Evolutionary conservation across 2,888 invertebrate species (phyloP), one percentile per base, ranked within the genome.

Genomic region (Folsomia manolachei): DNA sequence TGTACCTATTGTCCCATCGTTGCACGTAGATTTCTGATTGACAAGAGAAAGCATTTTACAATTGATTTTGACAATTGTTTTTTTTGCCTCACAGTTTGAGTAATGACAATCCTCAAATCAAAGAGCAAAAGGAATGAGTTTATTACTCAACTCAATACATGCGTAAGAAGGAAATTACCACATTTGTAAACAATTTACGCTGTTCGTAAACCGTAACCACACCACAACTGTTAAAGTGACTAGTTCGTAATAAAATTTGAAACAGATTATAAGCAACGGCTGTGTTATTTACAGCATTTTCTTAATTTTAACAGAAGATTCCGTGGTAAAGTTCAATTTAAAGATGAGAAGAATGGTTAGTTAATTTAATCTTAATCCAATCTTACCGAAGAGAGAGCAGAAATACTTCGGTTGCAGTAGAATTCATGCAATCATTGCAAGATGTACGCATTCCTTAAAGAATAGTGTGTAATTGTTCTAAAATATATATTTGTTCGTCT

Each of bases 301-400:
- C n/a, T n/a, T n/a, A n/a, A n/a, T n/a, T n/a, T n/a, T n/a, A n/a
- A n/a, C n/a, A n/a, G n/a, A n/a, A n/a, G n/a, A n/a, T n/a, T n/a
- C n/a, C n/a, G n/a, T n/a, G n/a, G n/a, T n/a, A n/a, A n/a, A n/a
- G n/a, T n/a, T n/a, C n/a, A n/a, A n/a, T n/a, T n/a, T n/a, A n/a
- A n/a, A n/a, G n/a, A n/a, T n/a, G n/a, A n/a, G n/a, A n/a, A n/a
- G n/a, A n/a, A n/a, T n/a, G n/a, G n/a, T n/a, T n/a, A n/a, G n/a
- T n/a, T n/a, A n/a, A n/a, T n/a, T n/a, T n/a, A 39, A 39, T 39
- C 14, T 39, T 39, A 39, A 39, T 39, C 14, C 14, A 39, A 39
- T 39, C 60, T 60, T 60, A 60, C 60, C 60, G 60, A 7, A 60
- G 23, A 7, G 60, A 60, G 23, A 60, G 60, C 60, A 60, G 23